phyloP scores from a whole-genome alignment of 1,140 invertebrate genomes.

The Drosophila nebulosa region DNA sequence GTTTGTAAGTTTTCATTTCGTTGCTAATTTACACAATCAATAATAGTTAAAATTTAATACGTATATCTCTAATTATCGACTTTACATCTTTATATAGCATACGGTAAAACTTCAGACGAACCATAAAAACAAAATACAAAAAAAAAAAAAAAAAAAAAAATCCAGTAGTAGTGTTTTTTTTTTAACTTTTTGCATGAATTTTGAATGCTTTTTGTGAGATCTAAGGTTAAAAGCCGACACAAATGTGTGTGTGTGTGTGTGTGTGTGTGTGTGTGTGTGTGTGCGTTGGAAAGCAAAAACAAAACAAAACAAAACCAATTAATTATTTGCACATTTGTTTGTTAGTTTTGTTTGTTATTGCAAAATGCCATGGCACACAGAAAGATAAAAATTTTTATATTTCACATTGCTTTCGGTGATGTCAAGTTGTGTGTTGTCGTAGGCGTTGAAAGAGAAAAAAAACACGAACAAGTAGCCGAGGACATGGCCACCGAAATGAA shows the following conservation, averaged over 20 bases:
- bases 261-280: neutral
- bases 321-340: slow-evolving; percentile 65
- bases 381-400: slow-evolving; percentile 6
- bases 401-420: neutral
- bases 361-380: slow-evolving; percentile 50
- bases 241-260: slow-evolving; percentile 13
- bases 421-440: slow-evolving; percentile 41
- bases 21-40: slow-evolving; percentile 62
- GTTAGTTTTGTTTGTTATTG: slow-evolving; percentile 28
- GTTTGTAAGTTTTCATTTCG: slow-evolving; percentile 12
- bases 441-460: slow-evolving; percentile 54
- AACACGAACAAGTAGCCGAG: slow-evolving; percentile 56
- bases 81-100: no score
- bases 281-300: neutral
- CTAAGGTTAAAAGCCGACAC: slow-evolving; percentile 27
- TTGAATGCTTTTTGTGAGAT: slow-evolving; percentile 1
- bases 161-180: slow-evolving; percentile 15
- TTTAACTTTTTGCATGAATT: slow-evolving; percentile 4
- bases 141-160: slow-evolving; percentile 18
- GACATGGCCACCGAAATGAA: slow-evolving; percentile 45
- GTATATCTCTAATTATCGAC: no score
- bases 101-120: no score
- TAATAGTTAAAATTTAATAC: slow-evolving; percentile 34
- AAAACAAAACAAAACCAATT: slow-evolving; percentile 45
- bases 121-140: neutral